Percentiles rank a stretch among this genome's conserved stretches.
Conservation (phyloP, 2,888 invertebrate species). For the Schizotus pectinicornis region DNA sequence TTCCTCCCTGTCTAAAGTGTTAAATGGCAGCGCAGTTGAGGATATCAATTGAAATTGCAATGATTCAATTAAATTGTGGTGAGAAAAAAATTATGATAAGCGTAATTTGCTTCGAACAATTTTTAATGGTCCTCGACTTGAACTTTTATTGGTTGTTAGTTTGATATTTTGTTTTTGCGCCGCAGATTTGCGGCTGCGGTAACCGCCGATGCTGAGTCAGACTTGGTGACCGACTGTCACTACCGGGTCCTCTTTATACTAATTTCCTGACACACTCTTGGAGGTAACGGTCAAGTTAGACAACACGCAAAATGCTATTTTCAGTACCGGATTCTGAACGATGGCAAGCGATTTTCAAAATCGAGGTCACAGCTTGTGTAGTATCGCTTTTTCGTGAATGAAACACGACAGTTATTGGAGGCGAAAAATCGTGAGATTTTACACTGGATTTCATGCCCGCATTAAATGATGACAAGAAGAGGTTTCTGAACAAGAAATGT, state of each 20-base stretch:
- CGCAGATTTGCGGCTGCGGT: too few relatives aligned
- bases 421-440: not conserved
- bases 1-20: too few relatives aligned
- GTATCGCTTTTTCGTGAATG: too few relatives aligned
- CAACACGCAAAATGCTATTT: not conserved
- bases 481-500: too few relatives aligned
- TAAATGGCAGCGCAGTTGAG: too few relatives aligned
- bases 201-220: conserved; percentile 2
- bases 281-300: conserved; percentile 1
- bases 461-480: too few relatives aligned
- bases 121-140: not conserved
- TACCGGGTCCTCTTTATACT: conserved; percentile 29
- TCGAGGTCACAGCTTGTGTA: conserved; percentile 1
- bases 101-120: too few relatives aligned
- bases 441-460: too few relatives aligned
- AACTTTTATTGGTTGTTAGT: too few relatives aligned
- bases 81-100: not conserved
- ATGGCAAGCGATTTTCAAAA: not conserved
- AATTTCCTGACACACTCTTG: conserved; percentile 33
- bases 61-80: not conserved
- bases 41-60: too few relatives aligned
- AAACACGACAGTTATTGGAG: not conserved
- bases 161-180: too few relatives aligned
- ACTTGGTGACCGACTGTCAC: conserved; percentile 37
- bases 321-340: not conserved